A percentile compares a stretch with the other conserved stretches of the same genome.
These are phyloP conservation scores for Ophion slaviceki DNA, from an alignment of 2,888 invertebrate genomes.

Conservation along the genomic window DNA sequence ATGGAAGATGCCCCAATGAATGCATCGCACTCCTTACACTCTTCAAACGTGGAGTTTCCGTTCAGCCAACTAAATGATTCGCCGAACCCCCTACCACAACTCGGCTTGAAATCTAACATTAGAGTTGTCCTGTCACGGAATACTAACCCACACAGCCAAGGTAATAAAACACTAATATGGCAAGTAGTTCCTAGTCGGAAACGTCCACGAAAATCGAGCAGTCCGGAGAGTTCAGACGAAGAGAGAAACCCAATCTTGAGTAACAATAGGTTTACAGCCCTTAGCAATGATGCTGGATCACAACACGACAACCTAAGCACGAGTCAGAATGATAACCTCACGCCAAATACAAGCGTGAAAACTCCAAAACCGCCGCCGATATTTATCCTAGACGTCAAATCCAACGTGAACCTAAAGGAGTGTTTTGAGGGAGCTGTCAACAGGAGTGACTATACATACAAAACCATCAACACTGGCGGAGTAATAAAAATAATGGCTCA, in stretches of 20 bases:
- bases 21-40: no score
- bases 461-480: slow-evolving; percentile 13
- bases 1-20: no score
- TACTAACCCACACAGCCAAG: not conserved
- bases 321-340: not conserved
- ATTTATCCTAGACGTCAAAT: not conserved
- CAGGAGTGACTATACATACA: not conserved
- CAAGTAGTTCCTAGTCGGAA: not conserved
- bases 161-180: not conserved
- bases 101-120: not conserved
- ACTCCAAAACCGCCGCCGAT: no score
- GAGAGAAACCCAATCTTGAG: not conserved
- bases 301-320: not conserved
- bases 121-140: not conserved
- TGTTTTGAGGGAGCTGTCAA: not conserved
- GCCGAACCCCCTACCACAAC: no score
- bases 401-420: not conserved
- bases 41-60: not conserved
- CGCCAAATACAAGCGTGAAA: not conserved
- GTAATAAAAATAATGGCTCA: slow-evolving; percentile 3
- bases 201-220: not conserved
- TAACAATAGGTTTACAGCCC: not conserved
- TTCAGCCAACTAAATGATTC: not conserved
- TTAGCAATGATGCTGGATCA: not conserved
- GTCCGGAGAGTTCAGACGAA: not conserved